phyloP scores from a whole-genome alignment of 2,113 vertebrate genomes.

The Nothobranchius kuhntae region DNA sequence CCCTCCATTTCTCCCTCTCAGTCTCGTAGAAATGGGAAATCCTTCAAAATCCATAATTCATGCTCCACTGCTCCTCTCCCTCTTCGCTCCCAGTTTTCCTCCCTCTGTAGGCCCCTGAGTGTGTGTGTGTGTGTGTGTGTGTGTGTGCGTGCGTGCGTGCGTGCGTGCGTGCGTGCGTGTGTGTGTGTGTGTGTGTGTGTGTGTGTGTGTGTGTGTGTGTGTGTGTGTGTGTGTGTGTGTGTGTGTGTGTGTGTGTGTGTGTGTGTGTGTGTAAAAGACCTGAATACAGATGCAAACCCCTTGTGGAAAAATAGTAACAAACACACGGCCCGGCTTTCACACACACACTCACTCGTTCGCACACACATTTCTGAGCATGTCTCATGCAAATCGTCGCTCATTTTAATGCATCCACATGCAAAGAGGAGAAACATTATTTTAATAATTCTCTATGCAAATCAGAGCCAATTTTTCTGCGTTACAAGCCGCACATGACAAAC shows the following conservation, averaged over 20 bases:
- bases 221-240: slow-evolving; percentile 24
- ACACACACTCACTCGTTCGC: background rate
- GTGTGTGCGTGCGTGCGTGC: too few relatives aligned
- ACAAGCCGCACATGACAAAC: slow-evolving; percentile 29
- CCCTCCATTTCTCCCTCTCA: slow-evolving; percentile 29
- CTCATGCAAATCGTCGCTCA: slow-evolving; percentile 44
- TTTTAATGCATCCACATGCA: slow-evolving; percentile 47
- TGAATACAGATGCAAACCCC: slow-evolving; percentile 60
- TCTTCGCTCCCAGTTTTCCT: slow-evolving; percentile 49
- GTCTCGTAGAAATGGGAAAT: slow-evolving; percentile 71
- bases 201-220: slow-evolving; percentile 6
- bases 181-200: background rate
- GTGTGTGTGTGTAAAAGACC: slow-evolving; percentile 9
- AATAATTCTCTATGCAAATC: slow-evolving; percentile 52
- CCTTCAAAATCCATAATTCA: slow-evolving; percentile 79
- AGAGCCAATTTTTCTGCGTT: slow-evolving; percentile 19
- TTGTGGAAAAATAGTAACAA: slow-evolving; percentile 63
- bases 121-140: slow-evolving; percentile 25
- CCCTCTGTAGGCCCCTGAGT: slow-evolving; percentile 48
- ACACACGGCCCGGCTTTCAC: slow-evolving; percentile 10
- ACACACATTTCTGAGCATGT: slow-evolving; percentile 10
- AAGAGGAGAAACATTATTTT: slow-evolving; percentile 27
- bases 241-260: background rate
- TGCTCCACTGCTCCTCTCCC: slow-evolving; percentile 60
- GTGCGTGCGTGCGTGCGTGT: too few relatives aligned